Conservation (phyloP, 2,888 invertebrate genomes). For the Papilio gigon region DNA sequence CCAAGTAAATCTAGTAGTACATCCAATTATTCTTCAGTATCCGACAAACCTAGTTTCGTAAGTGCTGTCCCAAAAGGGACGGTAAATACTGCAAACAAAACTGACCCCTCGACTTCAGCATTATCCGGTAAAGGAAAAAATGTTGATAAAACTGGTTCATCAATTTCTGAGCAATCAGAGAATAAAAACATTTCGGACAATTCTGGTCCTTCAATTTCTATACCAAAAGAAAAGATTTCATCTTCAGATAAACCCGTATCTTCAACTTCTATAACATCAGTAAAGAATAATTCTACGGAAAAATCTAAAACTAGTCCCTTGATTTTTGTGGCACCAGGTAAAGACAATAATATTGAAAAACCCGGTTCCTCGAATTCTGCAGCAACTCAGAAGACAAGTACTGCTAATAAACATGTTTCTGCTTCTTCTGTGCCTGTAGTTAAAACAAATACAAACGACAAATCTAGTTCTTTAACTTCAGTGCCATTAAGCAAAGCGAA, state of each 20-base stretch:
- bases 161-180: not conserved
- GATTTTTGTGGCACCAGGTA: not conserved
- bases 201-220: not conserved
- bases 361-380: not conserved
- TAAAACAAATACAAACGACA: not conserved
- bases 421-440: not conserved
- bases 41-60: slow-evolving; percentile 1
- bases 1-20: not conserved
- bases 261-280: not conserved
- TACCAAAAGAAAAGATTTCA: not conserved
- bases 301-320: slow-evolving; percentile 4
- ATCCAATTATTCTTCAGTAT: not conserved
- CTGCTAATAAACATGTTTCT: not conserved
- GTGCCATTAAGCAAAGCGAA: not conserved
- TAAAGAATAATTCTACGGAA: not conserved
- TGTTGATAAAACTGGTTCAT: not conserved
- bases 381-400: not conserved
- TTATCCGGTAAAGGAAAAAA: not conserved
- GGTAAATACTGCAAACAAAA: not conserved
- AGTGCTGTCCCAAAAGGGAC: not conserved
- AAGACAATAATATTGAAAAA: not conserved
- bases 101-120: not conserved
- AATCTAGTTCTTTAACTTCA: not conserved
- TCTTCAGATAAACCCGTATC: not conserved
- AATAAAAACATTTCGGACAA: slow-evolving; percentile 1